These are phyloP conservation scores for Meles meles DNA, from an alignment of 2,113 vertebrate genomes.

Conservation along the genomic window DNA sequence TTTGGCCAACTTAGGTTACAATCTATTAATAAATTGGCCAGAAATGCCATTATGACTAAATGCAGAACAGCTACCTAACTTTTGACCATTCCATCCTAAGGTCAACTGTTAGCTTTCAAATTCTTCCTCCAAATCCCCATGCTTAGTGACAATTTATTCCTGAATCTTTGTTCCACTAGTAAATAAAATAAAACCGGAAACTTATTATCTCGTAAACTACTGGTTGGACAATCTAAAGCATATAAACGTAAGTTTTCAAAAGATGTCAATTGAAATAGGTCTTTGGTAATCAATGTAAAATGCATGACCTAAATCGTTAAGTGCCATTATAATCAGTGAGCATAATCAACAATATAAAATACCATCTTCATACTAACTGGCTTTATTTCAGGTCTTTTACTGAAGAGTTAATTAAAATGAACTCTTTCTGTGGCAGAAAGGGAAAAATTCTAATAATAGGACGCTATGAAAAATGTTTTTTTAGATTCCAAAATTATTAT, in stretches of 20 bases:
- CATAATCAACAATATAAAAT: slow-evolving; percentile 28
- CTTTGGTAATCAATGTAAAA: slow-evolving; percentile 29
- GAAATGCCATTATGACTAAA: slow-evolving; percentile 10
- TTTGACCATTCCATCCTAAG: background rate
- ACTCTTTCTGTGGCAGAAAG: background rate
- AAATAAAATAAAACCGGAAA: background rate
- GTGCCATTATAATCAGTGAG: background rate
- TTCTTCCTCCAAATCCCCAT: slow-evolving; percentile 18
- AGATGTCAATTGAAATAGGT: background rate
- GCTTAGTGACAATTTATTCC: background rate
- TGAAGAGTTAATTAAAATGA: slow-evolving; percentile 49
- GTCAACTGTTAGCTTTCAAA: slow-evolving; percentile 45
- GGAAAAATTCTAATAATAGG: background rate
- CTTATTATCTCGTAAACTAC: slow-evolving; percentile 12
- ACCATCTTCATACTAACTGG: background rate
- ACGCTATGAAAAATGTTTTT: background rate
- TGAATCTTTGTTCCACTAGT: background rate
- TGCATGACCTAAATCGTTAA: slow-evolving; percentile 29
- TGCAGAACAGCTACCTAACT: background rate
- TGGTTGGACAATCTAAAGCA: background rate
- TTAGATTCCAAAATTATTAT: slow-evolving; percentile 29
- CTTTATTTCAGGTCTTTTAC: slow-evolving; percentile 30
- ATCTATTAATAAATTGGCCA: background rate
- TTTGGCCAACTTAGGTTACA: background rate
- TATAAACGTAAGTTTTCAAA: slow-evolving; percentile 30